These are phyloP conservation scores for Nasonia giraulti DNA, from an alignment of 1,140 invertebrate species.

Conservation along the genomic window DNA sequence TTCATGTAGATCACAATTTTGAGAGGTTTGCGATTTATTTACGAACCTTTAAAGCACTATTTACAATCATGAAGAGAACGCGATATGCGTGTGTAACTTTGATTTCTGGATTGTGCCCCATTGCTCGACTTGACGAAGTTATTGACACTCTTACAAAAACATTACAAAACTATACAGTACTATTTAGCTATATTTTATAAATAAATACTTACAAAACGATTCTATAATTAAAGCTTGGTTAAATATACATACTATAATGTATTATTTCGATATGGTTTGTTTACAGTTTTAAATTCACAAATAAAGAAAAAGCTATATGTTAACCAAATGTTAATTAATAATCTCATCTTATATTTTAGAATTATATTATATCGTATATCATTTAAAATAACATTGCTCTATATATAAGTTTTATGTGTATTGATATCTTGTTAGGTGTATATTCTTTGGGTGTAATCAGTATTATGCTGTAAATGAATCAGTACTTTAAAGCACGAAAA, in stretches of 20 bases:
- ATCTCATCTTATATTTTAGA: too few relatives aligned
- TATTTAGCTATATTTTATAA: conserved; percentile 26
- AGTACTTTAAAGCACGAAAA: not conserved
- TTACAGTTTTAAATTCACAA: not conserved
- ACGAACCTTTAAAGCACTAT: conserved; percentile 16
- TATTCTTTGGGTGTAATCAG: not conserved
- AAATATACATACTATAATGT: not conserved
- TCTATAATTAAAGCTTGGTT: not conserved
- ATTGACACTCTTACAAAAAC: conserved; percentile 20
- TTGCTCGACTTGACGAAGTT: not conserved
- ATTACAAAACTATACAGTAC: conserved; percentile 44
- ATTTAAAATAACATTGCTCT: too few relatives aligned
- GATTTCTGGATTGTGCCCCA: conserved; percentile 35
- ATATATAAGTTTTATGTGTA: too few relatives aligned
- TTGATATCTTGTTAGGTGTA: not conserved
- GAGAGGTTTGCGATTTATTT: not conserved
- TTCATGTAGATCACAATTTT: not conserved
- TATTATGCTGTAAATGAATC: not conserved
- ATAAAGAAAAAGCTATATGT: not conserved
- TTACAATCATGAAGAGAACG: conserved; percentile 33
- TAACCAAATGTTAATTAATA: too few relatives aligned
- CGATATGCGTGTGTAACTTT: conserved; percentile 28
- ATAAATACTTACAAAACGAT: conserved; percentile 34
- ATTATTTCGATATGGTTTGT: conserved; percentile 29
- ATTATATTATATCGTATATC: too few relatives aligned